Evolutionary conservation across 37 sponge, comb jelly and placozoan genomes (phyloP).

Genomic region (Cliona cf. orientalis): DNA sequence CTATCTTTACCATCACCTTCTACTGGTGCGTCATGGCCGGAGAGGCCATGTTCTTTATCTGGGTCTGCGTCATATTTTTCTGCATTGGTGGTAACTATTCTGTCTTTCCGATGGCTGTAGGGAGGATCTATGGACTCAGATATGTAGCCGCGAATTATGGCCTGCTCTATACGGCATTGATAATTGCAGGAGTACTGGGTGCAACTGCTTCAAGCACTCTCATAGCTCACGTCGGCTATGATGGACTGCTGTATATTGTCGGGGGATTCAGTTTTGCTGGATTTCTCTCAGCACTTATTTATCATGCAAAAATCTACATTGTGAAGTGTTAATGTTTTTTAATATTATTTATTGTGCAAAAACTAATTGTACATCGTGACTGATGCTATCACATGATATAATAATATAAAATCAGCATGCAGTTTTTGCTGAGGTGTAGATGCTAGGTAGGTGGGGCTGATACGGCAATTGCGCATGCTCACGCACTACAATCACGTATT

Average conservation of each 20-base stretch:
- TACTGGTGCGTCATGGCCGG: conserved; percentile 26
- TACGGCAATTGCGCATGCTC: too few species aligned
- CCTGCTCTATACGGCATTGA: conserved; percentile 52
- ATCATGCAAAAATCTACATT: conserved; percentile 62
- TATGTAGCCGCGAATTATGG: conserved; percentile 77
- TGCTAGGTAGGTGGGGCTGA: too few species aligned
- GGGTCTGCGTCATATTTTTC: conserved; percentile 80
- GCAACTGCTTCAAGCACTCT: conserved; percentile 28
- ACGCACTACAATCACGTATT: too few species aligned
- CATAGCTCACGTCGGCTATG: conserved; percentile 7
- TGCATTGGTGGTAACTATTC: conserved; percentile 84
- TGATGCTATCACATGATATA: too few species aligned
- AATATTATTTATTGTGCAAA: too few species aligned
- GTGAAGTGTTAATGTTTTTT: too few species aligned
- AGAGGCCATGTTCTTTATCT: conserved; percentile 62
- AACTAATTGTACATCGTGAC: too few species aligned
- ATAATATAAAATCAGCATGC: too few species aligned
- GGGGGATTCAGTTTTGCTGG: conserved; percentile 28
- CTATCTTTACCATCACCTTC: conserved; percentile 38
- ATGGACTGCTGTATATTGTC: conserved; percentile 39
- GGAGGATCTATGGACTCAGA: conserved; percentile 53
- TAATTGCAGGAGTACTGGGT: conserved; percentile 24
- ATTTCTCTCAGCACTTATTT: conserved; percentile 38
- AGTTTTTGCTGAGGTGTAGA: too few species aligned
- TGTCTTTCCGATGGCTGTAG: conserved; percentile 70